phyloP scores from a whole-genome alignment of 1,140 invertebrate genomes.

The Argopecten irradians region DNA sequence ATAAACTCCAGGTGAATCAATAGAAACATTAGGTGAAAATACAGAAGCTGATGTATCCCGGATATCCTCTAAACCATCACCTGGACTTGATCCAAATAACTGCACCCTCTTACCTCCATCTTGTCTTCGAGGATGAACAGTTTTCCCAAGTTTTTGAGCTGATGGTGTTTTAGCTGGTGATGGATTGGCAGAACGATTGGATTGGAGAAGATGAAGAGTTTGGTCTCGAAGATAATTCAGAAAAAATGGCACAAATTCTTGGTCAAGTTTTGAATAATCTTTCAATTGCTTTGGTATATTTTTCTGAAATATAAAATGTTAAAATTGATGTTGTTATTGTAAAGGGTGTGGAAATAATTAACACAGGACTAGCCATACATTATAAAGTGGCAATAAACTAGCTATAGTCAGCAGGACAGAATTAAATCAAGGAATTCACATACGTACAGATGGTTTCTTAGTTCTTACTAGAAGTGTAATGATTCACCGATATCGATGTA shows the following conservation, averaged over 20 bases:
- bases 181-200: constrained; percentile 48
- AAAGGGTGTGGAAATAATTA: not conserved
- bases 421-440: too few species aligned
- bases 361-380: too few species aligned
- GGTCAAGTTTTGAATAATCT: constrained; percentile 44
- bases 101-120: constrained; percentile 54
- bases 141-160: constrained; percentile 45
- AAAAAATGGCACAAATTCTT: constrained; percentile 65
- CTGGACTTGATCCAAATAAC: constrained; percentile 51
- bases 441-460: too few species aligned
- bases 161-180: constrained; percentile 63
- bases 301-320: not conserved
- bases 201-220: constrained; percentile 60
- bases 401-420: too few species aligned
- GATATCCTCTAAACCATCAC: constrained; percentile 43
- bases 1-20: constrained; percentile 30
- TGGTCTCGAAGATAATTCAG: constrained; percentile 64
- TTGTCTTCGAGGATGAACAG: not conserved
- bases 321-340: not conserved
- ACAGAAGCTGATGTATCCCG: constrained; percentile 40
- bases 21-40: constrained; percentile 47
- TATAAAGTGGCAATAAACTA: too few species aligned
- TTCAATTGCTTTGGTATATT: not conserved
- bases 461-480: too few species aligned
- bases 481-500: too few species aligned